A percentile compares a stretch with the other conserved stretches of the same genome.
Conservation (phyloP, 2,888 invertebrate species). For the Cephus pulcher region DNA sequence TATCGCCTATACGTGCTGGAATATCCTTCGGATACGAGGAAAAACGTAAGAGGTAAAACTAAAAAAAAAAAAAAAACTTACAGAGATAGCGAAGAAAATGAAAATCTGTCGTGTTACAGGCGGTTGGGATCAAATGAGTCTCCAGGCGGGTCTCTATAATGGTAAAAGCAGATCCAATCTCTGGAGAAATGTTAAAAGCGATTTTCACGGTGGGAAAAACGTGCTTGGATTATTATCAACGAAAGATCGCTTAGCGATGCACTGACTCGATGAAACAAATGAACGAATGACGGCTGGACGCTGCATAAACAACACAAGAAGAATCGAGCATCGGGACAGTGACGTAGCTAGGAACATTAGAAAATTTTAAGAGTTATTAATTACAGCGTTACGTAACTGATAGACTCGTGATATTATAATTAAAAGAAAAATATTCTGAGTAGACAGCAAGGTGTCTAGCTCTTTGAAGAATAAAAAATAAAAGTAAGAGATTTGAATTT, state of each 20-base stretch:
- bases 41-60: background rate
- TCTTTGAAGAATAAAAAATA: too few relatives aligned
- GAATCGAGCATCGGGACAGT: background rate
- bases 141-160: background rate
- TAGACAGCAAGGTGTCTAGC: too few relatives aligned
- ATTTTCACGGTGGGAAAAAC: background rate
- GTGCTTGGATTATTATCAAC: background rate
- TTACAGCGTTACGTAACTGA: background rate
- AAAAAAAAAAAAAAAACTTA: background rate
- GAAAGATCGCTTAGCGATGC: background rate
- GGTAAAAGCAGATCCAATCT: background rate
- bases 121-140: background rate
- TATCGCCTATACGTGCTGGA: background rate
- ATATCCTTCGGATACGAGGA: background rate
- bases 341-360: background rate
- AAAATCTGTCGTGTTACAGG: background rate
- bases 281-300: background rate
- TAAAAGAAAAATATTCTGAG: too few relatives aligned
- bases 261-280: background rate
- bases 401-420: background rate
- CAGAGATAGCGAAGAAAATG: background rate
- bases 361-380: background rate
- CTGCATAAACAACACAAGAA: background rate
- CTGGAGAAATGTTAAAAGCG: background rate
- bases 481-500: too few relatives aligned